Percentiles rank a stretch among this genome's conserved stretches.
Evolutionary conservation across 2,888 invertebrate genomes (phyloP).

Genomic region (Oxytorus armatus): DNA sequence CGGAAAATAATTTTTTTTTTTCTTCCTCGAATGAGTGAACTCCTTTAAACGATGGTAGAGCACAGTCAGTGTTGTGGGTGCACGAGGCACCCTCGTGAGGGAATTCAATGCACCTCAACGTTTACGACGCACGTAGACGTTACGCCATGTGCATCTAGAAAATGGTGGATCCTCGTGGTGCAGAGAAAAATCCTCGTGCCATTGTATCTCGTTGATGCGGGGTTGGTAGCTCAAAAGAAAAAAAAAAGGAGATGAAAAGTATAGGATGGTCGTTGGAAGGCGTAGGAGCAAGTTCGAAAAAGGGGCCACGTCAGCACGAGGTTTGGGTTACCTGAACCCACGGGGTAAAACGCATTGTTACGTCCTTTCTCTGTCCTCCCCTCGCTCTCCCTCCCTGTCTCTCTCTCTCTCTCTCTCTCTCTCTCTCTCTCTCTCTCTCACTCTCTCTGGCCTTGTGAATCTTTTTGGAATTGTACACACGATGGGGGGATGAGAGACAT

Average conservation of each 20-base stretch:
- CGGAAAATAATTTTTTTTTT: too few relatives aligned
- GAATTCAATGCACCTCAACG: slow-evolving; percentile 7
- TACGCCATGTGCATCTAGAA: slow-evolving; percentile 58
- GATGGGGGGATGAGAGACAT: slow-evolving; percentile 9
- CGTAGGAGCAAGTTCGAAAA: slow-evolving; percentile 56
- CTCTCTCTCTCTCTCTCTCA: slow-evolving; percentile 23
- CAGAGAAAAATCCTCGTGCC: slow-evolving; percentile 56
- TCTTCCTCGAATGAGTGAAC: too few relatives aligned
- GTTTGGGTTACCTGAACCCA: slow-evolving; percentile 71
- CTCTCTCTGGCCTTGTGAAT: slow-evolving; percentile 19
- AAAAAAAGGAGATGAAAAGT: slow-evolving; percentile 32
- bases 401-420: slow-evolving; percentile 21
- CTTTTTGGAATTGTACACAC: slow-evolving; percentile 45
- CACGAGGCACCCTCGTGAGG: background rate
- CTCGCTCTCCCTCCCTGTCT: slow-evolving; percentile 35
- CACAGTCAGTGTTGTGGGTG: background rate
- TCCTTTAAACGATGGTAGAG: background rate
- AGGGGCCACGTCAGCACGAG: slow-evolving; percentile 54
- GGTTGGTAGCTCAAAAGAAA: slow-evolving; percentile 26
- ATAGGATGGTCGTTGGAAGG: slow-evolving; percentile 60
- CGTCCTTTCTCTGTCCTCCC: slow-evolving; percentile 39
- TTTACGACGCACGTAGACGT: slow-evolving; percentile 18
- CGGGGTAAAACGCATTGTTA: slow-evolving; percentile 71
- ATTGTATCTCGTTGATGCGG: slow-evolving; percentile 59
- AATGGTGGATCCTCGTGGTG: slow-evolving; percentile 55